Percentiles rank a stretch among this genome's conserved stretches.
These are phyloP conservation scores for Therioaphis trifolii DNA, from an alignment of 2,888 invertebrate genomes.

Conservation along the genomic window DNA sequence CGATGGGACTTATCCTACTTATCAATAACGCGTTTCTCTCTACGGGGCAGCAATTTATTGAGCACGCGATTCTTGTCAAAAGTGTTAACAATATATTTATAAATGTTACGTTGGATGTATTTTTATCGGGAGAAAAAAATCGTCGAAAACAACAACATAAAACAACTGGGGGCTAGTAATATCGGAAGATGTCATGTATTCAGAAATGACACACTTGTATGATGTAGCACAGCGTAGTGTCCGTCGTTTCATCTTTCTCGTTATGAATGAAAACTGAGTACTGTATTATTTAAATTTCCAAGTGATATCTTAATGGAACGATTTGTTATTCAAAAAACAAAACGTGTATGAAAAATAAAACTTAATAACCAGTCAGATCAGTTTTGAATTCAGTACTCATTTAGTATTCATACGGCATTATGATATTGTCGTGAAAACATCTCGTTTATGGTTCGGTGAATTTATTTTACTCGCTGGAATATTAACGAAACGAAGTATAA, in stretches of 20 bases:
- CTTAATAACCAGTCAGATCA: too few relatives aligned
- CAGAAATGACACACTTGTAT: neutral
- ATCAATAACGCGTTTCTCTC: neutral
- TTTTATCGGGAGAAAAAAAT: neutral
- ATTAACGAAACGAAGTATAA: too few relatives aligned
- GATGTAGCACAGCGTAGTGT: too few relatives aligned
- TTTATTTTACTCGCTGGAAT: too few relatives aligned
- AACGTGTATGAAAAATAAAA: neutral
- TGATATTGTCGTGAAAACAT: too few relatives aligned
- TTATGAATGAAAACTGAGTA: neutral
- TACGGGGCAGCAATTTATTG: conserved; percentile 25
- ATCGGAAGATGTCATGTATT: neutral
- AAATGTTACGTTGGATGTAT: neutral
- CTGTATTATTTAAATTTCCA: neutral
- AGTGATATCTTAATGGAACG: neutral
- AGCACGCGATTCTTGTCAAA: conserved; percentile 1
- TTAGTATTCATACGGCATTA: too few relatives aligned
- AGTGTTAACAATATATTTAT: conserved; percentile 20
- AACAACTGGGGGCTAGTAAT: neutral
- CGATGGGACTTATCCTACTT: conserved; percentile 12
- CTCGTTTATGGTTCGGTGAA: too few relatives aligned
- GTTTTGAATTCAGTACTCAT: too few relatives aligned
- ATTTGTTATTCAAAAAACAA: neutral
- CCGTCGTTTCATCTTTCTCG: neutral
- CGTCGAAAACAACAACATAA: neutral